These are phyloP conservation scores for Pteria penguin DNA, from an alignment of 2,888 invertebrate genomes.

Conservation along the genomic window DNA sequence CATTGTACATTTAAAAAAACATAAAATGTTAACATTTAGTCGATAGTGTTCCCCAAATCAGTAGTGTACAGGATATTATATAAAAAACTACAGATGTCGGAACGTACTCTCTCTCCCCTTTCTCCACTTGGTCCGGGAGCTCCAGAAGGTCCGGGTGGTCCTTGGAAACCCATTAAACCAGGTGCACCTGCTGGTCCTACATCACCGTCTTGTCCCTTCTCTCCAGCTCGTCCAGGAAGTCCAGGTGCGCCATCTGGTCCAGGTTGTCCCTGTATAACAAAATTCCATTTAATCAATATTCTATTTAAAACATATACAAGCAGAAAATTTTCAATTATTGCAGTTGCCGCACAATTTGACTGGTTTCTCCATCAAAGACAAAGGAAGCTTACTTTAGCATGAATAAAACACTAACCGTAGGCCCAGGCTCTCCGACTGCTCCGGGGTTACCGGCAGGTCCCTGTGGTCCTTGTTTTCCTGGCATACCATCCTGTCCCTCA, in stretches of 20 bases:
- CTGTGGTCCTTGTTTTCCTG: conserved; percentile 83
- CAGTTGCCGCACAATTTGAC: no score
- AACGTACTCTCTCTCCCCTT: conserved; percentile 57
- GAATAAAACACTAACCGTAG: conserved; percentile 53
- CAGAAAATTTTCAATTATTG: no score
- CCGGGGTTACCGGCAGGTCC: conserved; percentile 63
- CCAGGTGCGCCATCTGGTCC: conserved; percentile 65
- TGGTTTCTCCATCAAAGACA: no score
- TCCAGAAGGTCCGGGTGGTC: conserved; percentile 63
- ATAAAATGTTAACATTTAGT: conserved; percentile 6
- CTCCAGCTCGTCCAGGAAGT: conserved; percentile 67
- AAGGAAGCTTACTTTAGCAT: no score
- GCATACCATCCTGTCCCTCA: conserved; percentile 67
- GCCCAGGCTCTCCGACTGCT: conserved; percentile 60
- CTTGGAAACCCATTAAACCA: conserved; percentile 84
- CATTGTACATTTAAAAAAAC: conserved; percentile 5
- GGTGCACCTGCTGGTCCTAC: conserved; percentile 85
- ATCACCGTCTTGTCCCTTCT: conserved; percentile 67
- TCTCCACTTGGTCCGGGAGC: conserved; percentile 64
- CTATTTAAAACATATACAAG: no score
- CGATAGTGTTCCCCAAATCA: no score
- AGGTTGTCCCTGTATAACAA: conserved; percentile 55
- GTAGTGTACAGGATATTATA: no score
- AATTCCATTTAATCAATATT: conserved; percentile 7
- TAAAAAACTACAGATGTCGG: no score